Base-by-base conservation (phyloP, 2,888 invertebrate genomes). In the Pseudococcus viburni region DNA sequence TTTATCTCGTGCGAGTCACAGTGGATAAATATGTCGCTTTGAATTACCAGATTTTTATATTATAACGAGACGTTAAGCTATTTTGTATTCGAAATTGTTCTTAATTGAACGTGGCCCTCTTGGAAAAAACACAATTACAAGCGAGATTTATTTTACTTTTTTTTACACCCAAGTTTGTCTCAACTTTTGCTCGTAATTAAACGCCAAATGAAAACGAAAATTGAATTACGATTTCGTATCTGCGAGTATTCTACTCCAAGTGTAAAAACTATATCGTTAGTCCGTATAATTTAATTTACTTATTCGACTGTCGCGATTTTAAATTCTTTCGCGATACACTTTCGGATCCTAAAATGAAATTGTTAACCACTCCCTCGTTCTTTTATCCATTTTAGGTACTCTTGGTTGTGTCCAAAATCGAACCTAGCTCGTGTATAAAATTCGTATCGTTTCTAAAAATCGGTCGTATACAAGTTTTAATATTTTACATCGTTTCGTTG, bases 171-270 rank as follows among this genome's bases (percentile, higher is more conserved):
- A 64, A 19, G 0, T 22, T 64, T 64, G 3, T 64, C 22, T 64
- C 19, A 64, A 55, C 55, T 64, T 64, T 64, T 11, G 15, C 64
- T 22, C 22, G 64, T 64, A 64, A 64, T 64, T 64, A 64, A 64
- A 64, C 19, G 22, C 22, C 9, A 64, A 64, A 64, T 64, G 64
- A 64, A 15, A 64, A 64, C 64, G 64, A 64, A 64, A 64, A 64
- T 64, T 64, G 64, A 64, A 64, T 64, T 64, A 22, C 22, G 22
- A 64, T 22, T 3, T 19, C n/a, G 59, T n/a, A 6, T 15, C 17
- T n/a, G n/a, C 12, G 64, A 64, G 22, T 22, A 11, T 64, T 64
- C 11, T 64, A 64, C 22, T 64, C 64, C 1, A 22, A 64, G 22
- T 22, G 19, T 64, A 22, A 64, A 22, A 64, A 22, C 64, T 22